A percentile compares a stretch with the other conserved stretches of the same genome.
phyloP scores from a whole-genome alignment of 2,113 vertebrate genomes.

The Gambusia affinis region DNA sequence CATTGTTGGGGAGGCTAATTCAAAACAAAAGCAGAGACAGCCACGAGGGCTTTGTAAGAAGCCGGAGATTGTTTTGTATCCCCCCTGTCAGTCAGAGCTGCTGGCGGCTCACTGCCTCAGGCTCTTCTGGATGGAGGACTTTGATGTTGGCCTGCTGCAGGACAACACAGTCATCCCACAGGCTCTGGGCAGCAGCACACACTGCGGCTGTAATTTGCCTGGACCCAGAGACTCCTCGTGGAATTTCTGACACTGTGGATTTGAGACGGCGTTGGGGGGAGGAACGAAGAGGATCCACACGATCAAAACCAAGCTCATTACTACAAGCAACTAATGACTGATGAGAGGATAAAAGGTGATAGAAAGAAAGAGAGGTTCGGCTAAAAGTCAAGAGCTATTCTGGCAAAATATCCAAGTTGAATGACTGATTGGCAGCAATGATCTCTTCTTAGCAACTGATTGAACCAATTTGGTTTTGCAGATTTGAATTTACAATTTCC shows the following conservation, averaged over 20 bases:
- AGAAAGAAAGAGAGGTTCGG: not conserved
- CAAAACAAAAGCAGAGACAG: constrained; percentile 11
- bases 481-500: no score
- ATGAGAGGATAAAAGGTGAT: not conserved
- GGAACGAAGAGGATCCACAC: not conserved
- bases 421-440: no score
- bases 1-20: not conserved
- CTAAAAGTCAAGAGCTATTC: no score
- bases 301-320: constrained; percentile 43
- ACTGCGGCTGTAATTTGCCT: constrained; percentile 44
- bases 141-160: constrained; percentile 52
- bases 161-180: constrained; percentile 24
- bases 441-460: no score
- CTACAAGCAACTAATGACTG: not conserved
- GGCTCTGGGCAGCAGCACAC: constrained; percentile 51
- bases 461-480: no score
- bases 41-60: constrained; percentile 11
- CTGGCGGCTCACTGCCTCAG: constrained; percentile 36
- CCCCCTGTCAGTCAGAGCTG: constrained; percentile 50
- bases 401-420: no score
- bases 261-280: not conserved
- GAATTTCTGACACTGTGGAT: constrained; percentile 26
- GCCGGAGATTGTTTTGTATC: constrained; percentile 16
- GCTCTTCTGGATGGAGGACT: constrained; percentile 53
- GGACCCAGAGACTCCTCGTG: constrained; percentile 38